These are phyloP conservation scores for Ceratosolen fusciceps DNA, from an alignment of 1,140 invertebrate species.

Conservation along the genomic window DNA sequence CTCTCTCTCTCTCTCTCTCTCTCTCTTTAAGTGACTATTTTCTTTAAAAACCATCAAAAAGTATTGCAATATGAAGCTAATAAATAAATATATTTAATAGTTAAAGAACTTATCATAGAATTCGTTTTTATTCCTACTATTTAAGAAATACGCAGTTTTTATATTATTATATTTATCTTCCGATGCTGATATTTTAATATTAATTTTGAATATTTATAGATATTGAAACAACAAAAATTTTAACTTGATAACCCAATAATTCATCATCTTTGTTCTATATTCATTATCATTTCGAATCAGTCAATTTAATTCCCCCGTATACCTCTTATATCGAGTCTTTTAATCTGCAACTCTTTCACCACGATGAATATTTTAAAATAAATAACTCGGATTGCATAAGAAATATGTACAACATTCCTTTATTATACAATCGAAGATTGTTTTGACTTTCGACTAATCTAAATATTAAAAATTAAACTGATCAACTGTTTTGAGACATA, in stretches of 20 bases:
- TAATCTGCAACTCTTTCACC: background rate
- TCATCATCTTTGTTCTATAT: background rate
- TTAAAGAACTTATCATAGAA: too few species aligned
- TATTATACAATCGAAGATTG: background rate
- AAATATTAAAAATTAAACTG: conserved; percentile 33
- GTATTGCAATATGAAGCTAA: too few species aligned
- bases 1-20: too few species aligned
- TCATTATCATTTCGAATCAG: background rate
- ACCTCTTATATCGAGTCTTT: background rate
- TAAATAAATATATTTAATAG: too few species aligned
- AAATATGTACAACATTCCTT: conserved; percentile 3
- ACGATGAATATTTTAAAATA: background rate
- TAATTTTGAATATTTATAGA: too few species aligned
- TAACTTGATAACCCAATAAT: background rate
- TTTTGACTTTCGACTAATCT: conserved; percentile 38
- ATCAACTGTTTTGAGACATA: conserved; percentile 24
- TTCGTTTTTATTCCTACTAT: too few species aligned
- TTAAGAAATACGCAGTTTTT: too few species aligned
- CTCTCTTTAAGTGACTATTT: too few species aligned
- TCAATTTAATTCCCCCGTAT: background rate
- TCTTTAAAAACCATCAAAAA: too few species aligned
- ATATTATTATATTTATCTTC: too few species aligned
- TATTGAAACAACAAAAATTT: too few species aligned
- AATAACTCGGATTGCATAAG: background rate
- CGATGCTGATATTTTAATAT: too few species aligned